These are phyloP conservation scores for Takifugu bimaculatus DNA, from an alignment of 2,113 vertebrate species.

Conservation along the genomic window DNA sequence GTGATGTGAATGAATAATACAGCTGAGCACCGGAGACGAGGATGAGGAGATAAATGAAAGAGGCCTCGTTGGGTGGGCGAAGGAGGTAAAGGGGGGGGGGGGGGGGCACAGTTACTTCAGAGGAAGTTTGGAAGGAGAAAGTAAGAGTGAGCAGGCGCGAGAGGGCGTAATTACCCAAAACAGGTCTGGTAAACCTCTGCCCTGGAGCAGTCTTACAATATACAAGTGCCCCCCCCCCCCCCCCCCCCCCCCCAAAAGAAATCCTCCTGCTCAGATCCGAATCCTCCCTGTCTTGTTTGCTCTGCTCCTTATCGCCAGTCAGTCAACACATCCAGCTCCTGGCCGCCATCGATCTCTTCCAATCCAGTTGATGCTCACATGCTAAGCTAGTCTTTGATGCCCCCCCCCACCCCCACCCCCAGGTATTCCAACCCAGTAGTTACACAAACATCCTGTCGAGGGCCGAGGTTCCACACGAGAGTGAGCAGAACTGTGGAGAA, in stretches of 20 bases:
- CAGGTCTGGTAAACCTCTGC: slow-evolving; percentile 2
- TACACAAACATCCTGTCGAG: slow-evolving; percentile 17
- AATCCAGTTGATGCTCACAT: slow-evolving; percentile 57
- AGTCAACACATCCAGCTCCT: slow-evolving; percentile 46
- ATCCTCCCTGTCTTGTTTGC: slow-evolving; percentile 39
- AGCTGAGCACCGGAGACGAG: slow-evolving; percentile 20
- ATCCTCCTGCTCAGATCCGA: slow-evolving; percentile 3
- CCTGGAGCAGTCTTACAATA: neutral
- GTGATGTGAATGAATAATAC: slow-evolving; percentile 25
- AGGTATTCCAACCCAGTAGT: slow-evolving; percentile 15
- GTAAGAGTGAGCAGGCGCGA: slow-evolving; percentile 15
- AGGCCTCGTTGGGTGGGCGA: slow-evolving; percentile 20
- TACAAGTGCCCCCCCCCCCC: slow-evolving; percentile 1
- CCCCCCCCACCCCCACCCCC: slow-evolving; percentile 11
- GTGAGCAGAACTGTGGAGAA: neutral
- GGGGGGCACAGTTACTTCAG: slow-evolving; percentile 15
- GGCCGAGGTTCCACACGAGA: slow-evolving; percentile 3
- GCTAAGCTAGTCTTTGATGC: slow-evolving; percentile 56
- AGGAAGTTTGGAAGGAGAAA: slow-evolving; percentile 17
- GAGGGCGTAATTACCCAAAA: slow-evolving; percentile 34
- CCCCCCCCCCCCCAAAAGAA: neutral
- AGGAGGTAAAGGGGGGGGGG: slow-evolving; percentile 28
- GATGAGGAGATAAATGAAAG: slow-evolving; percentile 39
- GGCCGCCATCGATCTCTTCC: slow-evolving; percentile 55
- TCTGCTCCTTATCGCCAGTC: slow-evolving; percentile 48